Evolutionary conservation across 2,797 vertebrate genomes (phyloP), one percentile per base, ranked within the genome.

Genomic region (Dipus sagitta): DNA sequence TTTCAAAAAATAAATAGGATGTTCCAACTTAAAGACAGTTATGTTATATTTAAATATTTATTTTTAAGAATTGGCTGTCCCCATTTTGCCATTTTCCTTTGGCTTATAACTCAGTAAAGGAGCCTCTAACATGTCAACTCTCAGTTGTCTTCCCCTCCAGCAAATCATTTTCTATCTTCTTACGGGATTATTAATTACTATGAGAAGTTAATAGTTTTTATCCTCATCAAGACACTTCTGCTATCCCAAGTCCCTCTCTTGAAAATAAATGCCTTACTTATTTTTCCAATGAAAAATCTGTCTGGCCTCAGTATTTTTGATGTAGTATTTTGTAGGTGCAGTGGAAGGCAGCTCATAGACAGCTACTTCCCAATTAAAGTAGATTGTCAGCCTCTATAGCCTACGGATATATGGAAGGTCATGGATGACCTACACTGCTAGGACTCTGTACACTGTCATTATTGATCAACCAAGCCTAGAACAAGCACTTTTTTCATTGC

Each of bases 401-500:
- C 88, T 86, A 34, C 0, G 20, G 94, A 75, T 60, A 81, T 13
- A 81, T 3, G 64, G 68, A 76, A 75, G 77, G 80, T 89, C 94
- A 91, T 0, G 17, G 54, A 60, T 85, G 93, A 91, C 84, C 83
- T 68, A 17, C 32, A 54, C 6, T 14, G 68, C 34, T 67, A 80
- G 88, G 70, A 71, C 70, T 79, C 34, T 2, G 2, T 67, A 34
- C 30, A 42, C 34, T 79, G 86, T 91, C 88, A 47, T 81, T 92
- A 96, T 60, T 82, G 90, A 94, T 83, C 90, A 96, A 62, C 5
- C 68, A 91, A 64, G 74, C 88, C 75, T 67, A 87, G 6, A 94
- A 90, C 90, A 87, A 90, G 82, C 62, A 78, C 60, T 68, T 72
- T 76, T 89, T 81, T 93, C 80, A 86, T 14, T 64, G 77, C 72